These are phyloP conservation scores for Acleris emargana DNA, from an alignment of 2,888 invertebrate species.

Conservation along the genomic window DNA sequence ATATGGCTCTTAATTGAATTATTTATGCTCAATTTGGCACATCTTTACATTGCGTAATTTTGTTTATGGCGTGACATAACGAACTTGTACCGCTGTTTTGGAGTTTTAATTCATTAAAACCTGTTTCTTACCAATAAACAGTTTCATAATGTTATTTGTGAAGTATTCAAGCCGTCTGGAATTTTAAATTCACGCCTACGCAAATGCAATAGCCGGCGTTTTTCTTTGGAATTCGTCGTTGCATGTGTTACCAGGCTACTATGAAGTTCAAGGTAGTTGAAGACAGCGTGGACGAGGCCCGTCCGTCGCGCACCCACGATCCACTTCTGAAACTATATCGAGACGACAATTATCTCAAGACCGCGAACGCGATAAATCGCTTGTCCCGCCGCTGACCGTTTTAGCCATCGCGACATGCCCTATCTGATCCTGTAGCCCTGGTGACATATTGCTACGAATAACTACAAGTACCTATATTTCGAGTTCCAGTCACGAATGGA, in stretches of 20 bases:
- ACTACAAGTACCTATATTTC: conserved; percentile 48
- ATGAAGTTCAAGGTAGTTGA: conserved; percentile 9
- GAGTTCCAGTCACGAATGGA: conserved; percentile 50
- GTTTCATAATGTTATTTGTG: conserved; percentile 3
- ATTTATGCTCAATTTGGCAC: conserved; percentile 32
- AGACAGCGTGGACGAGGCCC: conserved; percentile 50
- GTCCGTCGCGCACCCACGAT: conserved; percentile 60
- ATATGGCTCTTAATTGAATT: conserved; percentile 33
- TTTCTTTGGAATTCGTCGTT: conserved; percentile 21
- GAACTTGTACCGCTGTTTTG: conserved; percentile 18
- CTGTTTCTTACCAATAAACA: conserved; percentile 13
- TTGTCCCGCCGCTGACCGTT: conserved; percentile 55
- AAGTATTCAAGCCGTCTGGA: conserved; percentile 9
- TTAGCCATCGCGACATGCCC: conserved; percentile 52
- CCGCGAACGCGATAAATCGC: conserved; percentile 62
- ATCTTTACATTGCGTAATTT: conserved; percentile 24
- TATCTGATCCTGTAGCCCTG: conserved; percentile 58
- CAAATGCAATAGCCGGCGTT: conserved; percentile 10
- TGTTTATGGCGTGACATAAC: conserved; percentile 29
- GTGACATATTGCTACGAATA: conserved; percentile 62
- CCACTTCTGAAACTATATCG: conserved; percentile 55
- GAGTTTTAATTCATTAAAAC: conserved; percentile 24
- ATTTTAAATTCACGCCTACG: background rate
- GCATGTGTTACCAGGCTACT: conserved; percentile 10
- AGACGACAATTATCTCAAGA: conserved; percentile 63